Conservation (phyloP, 2,113 vertebrate species). For the Leucopsar rothschildi region DNA sequence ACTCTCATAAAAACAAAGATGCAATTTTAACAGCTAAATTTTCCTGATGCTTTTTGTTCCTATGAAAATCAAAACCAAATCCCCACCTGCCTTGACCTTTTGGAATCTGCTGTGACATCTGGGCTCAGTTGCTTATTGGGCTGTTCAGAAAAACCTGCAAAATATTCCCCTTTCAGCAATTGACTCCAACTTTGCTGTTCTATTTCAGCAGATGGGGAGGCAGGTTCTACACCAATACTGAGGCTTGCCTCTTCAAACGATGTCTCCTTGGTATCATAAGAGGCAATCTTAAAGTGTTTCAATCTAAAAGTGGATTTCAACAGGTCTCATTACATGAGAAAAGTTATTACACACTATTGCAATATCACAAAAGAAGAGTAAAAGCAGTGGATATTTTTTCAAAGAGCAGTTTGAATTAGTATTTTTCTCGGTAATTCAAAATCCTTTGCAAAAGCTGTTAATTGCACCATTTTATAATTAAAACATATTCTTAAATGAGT, state of each 20-base stretch:
- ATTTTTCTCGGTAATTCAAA: neutral
- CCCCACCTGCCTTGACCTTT: slow-evolving; percentile 2
- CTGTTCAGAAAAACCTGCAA: slow-evolving; percentile 4
- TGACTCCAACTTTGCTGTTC: neutral
- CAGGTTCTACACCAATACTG: neutral
- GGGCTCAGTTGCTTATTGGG: neutral
- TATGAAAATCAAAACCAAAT: neutral
- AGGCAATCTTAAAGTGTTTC: neutral
- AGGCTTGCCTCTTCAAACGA: neutral
- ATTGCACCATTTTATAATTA: neutral
- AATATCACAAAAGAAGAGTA: neutral
- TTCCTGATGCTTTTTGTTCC: neutral
- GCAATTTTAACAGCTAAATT: neutral
- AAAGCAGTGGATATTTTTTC: neutral
- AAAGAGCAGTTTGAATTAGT: neutral
- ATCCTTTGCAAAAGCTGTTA: neutral
- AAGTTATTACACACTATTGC: neutral
- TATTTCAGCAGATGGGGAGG: neutral
- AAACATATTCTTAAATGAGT: neutral
- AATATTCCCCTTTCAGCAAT: neutral
- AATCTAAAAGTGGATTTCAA: neutral
- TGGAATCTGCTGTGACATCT: neutral
- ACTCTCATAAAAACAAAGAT: neutral
- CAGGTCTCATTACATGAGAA: neutral
- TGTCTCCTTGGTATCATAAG: neutral